These are phyloP conservation scores for Phortica okadai DNA, from an alignment of 2,888 invertebrate species.

Conservation along the genomic window DNA sequence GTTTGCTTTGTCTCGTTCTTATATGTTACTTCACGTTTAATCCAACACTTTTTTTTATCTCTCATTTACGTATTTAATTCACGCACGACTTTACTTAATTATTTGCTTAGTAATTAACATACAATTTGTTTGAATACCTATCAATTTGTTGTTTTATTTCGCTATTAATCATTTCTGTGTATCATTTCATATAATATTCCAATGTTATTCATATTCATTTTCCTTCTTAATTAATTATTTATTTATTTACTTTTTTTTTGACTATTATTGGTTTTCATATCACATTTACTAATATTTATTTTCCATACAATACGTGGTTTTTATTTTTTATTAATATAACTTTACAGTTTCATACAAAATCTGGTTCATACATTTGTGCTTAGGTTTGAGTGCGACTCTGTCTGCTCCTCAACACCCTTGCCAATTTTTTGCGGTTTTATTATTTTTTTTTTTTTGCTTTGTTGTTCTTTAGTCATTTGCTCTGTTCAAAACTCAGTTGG, in stretches of 20 bases:
- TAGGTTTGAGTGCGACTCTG: neutral
- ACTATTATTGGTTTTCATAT: slow-evolving; percentile 42
- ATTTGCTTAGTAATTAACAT: slow-evolving; percentile 34
- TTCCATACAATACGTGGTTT: slow-evolving; percentile 31
- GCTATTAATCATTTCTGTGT: slow-evolving; percentile 21
- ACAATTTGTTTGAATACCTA: slow-evolving; percentile 38
- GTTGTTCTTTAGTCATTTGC: slow-evolving; percentile 35
- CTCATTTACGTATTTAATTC: slow-evolving; percentile 21
- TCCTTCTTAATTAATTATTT: slow-evolving; percentile 27
- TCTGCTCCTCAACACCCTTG: neutral
- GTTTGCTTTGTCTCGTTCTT: slow-evolving; percentile 61
- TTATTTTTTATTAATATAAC: slow-evolving; percentile 29
- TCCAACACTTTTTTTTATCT: neutral
- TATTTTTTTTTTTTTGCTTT: slow-evolving; percentile 35
- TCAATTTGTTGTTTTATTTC: slow-evolving; percentile 28
- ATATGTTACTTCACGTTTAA: neutral
- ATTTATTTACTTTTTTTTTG: neutral
- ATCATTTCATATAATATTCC: slow-evolving; percentile 7
- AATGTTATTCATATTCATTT: slow-evolving; percentile 17
- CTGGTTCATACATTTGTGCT: slow-evolving; percentile 15
- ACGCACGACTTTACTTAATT: slow-evolving; percentile 22
- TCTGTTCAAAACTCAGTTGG: slow-evolving; percentile 25
- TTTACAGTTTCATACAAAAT: slow-evolving; percentile 27
- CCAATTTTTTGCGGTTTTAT: slow-evolving; percentile 24
- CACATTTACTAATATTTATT: slow-evolving; percentile 42